Evolutionary conservation across 2,888 invertebrate species (phyloP).

Genomic region (Limnephilus auricula): DNA sequence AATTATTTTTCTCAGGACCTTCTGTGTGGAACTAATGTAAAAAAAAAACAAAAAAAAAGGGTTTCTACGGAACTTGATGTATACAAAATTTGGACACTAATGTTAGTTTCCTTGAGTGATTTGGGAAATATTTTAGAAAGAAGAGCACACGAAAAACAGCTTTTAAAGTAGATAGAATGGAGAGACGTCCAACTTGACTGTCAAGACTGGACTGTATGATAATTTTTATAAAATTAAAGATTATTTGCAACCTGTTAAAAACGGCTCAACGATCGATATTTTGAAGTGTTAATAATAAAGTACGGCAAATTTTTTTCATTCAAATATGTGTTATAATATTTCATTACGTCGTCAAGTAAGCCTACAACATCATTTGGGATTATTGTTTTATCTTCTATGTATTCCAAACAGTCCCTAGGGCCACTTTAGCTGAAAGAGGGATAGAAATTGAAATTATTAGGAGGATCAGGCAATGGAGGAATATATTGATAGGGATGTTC

Average conservation of each 20-base stretch:
- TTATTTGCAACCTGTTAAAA: no score
- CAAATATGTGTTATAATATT: neutral
- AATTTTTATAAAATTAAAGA: no score
- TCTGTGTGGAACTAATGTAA: no score
- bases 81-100: neutral
- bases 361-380: neutral
- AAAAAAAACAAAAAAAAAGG: no score
- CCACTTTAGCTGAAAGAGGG: conserved; percentile 19
- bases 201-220: no score
- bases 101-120: neutral
- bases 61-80: no score
- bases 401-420: neutral
- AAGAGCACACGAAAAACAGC: neutral
- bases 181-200: neutral
- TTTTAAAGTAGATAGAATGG: neutral
- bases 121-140: neutral
- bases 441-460: conserved; percentile 54
- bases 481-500: neutral
- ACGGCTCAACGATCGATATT: no score
- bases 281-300: neutral
- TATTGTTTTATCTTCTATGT: neutral
- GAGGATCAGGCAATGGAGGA: conserved; percentile 20
- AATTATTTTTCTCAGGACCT: no score
- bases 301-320: neutral
- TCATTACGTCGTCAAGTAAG: neutral